These are phyloP conservation scores for Trachelus stipa DNA, from an alignment of 2,888 invertebrate genomes.

Conservation along the genomic window DNA sequence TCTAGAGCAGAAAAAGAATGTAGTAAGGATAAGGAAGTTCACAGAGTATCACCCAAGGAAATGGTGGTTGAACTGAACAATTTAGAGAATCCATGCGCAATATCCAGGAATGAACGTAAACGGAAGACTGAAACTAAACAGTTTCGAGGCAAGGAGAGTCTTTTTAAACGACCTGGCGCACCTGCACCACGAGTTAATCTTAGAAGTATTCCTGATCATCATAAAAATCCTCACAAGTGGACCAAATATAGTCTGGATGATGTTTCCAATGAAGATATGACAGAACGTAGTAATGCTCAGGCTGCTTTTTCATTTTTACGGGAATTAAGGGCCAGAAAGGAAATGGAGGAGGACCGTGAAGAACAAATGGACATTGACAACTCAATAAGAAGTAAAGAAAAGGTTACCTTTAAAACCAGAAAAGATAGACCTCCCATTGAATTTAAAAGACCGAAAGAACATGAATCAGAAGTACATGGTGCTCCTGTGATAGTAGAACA, in stretches of 20 bases:
- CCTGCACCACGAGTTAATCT: slow-evolving; percentile 69
- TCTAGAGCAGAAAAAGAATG: slow-evolving; percentile 74
- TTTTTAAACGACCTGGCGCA: slow-evolving; percentile 81
- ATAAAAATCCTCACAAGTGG: slow-evolving; percentile 85
- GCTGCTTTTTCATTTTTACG: slow-evolving; percentile 83
- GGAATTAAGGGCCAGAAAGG: slow-evolving; percentile 73
- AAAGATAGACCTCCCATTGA: slow-evolving; percentile 35
- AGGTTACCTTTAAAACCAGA: slow-evolving; percentile 27
- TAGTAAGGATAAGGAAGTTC: slow-evolving; percentile 59
- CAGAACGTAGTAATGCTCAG: slow-evolving; percentile 80
- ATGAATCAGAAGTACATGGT: neutral
- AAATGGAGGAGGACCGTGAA: slow-evolving; percentile 49
- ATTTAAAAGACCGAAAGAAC: slow-evolving; percentile 47
- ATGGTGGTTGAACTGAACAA: slow-evolving; percentile 14
- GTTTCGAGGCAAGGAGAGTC: slow-evolving; percentile 80
- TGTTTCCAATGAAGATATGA: slow-evolving; percentile 80
- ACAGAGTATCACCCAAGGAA: slow-evolving; percentile 6
- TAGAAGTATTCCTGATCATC: slow-evolving; percentile 68
- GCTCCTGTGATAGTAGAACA: slow-evolving; percentile 32
- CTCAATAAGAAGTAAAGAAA: slow-evolving; percentile 11
- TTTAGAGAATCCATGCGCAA: slow-evolving; percentile 23
- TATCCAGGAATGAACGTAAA: slow-evolving; percentile 63
- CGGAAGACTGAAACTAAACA: slow-evolving; percentile 71
- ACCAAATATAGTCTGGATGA: slow-evolving; percentile 83
- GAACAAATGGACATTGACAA: slow-evolving; percentile 46